Evolutionary conservation across 2,113 vertebrate genomes (phyloP), one percentile per base, ranked within the genome.

Genomic region (Muntiacus reevesi): DNA sequence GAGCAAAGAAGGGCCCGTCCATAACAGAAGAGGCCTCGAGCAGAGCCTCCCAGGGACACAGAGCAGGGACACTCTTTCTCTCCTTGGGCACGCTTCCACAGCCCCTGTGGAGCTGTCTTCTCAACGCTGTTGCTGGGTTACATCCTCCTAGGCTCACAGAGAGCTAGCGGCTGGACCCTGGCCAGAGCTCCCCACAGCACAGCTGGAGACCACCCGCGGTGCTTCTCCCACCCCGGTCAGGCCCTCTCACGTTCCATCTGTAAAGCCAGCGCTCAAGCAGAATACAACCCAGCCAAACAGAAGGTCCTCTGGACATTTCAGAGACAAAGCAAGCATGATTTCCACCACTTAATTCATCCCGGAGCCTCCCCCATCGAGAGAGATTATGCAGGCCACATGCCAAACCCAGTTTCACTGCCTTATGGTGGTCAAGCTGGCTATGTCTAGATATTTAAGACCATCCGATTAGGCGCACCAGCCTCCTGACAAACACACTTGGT

Each of bases 41-140:
- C 54, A 76, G 5, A 76, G 57, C 12, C 33, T 85, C 57, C 1
- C 0, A 47, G 40, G 25, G 33, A 23, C 28, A 1, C 0, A 21
- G 2, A 21, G 40, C 15, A 43, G 59, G 57, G 57, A 82, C 21
- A 8, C 43, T 1, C 30, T 59, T 43, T 45, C 87, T 60, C 36
- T 79, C 12, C n/a, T 47, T 5, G 14, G 40, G 17, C 55, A 47
- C 6, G 6, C 52, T 50, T 27, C 57, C 30, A 11, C 10, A 33
- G 12, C 45, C 60, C 7, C 0, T 0, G 0, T 13, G 13, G 6
- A 59, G 15, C 83, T 59, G 50, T 16, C 28, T 54, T n/a, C 16
- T 43, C 76, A n/a, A 9, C 1, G 1, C 19, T 2, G 11, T 30
- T 36, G 14, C 54, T 15, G 27, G 12, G 27, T 81, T 83, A 43